These are phyloP conservation scores for Dysmachus trigonus DNA, from an alignment of 2,888 invertebrate species.

Conservation along the genomic window DNA sequence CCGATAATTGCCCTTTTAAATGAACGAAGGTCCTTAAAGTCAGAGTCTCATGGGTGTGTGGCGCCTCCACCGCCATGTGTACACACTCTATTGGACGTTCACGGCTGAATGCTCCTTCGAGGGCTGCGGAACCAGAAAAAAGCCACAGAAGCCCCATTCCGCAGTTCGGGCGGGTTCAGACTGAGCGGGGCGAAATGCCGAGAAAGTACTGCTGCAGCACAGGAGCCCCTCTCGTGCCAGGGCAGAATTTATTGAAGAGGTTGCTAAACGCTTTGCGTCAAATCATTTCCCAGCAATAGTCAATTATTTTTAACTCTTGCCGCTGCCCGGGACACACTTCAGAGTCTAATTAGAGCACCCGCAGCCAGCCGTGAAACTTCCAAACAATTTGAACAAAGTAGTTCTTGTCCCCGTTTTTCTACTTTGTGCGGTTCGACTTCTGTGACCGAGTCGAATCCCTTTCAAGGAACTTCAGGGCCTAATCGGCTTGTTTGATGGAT, in stretches of 20 bases:
- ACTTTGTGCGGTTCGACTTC: conserved; percentile 1
- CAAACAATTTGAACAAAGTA: conserved; percentile 34
- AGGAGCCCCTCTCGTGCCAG: neutral
- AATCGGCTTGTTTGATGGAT: neutral
- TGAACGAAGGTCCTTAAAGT: conserved; percentile 6
- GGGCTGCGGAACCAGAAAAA: conserved; percentile 1
- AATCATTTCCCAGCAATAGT: conserved; percentile 20
- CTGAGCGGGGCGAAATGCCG: neutral
- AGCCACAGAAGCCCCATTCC: neutral
- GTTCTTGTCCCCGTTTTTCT: neutral
- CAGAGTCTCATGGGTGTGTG: neutral
- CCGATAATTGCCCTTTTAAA: conserved; percentile 31
- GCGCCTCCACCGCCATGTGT: neutral
- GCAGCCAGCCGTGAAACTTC: conserved; percentile 26
- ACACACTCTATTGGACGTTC: conserved; percentile 15
- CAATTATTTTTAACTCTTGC: conserved; percentile 38
- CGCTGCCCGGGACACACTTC: conserved; percentile 11
- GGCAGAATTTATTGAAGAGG: conserved; percentile 31
- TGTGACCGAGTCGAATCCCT: neutral
- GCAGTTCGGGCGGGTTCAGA: neutral
- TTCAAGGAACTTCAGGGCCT: neutral
- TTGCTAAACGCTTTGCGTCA: conserved; percentile 31
- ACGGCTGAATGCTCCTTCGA: conserved; percentile 8
- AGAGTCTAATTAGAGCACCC: conserved; percentile 31
- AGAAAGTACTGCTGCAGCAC: neutral